Base-by-base conservation (phyloP, 2,113 vertebrate species). In the Oreochromis tanganicae region DNA sequence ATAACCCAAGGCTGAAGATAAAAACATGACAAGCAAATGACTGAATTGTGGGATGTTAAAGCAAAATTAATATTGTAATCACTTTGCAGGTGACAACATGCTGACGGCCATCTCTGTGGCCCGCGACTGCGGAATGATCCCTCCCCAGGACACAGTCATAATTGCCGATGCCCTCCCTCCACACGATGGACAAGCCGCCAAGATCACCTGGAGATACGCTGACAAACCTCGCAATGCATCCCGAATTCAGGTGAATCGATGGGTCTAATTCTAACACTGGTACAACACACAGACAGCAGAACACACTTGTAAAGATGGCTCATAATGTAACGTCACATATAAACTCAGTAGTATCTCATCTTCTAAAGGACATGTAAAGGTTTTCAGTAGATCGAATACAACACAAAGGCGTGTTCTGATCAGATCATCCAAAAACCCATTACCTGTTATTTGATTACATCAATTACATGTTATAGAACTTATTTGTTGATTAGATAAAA, bases 121-220 rank as follows among this genome's bases (percentile, higher is more conserved):
- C 83, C 96, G 99, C 95, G 98, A 99, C 94, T 99, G 98, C 95
- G 97, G 98, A 84, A 99, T 99, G 99, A 99, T 99, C 95, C 98
- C 97, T 89, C 97, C 98, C 90, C 96, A 97, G 85, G 98, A 99
- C 92, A 97, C 96, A 68, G 97, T 99, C 85, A 99, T 99, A 92
- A 97, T 99, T 93, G 98, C 99, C 41, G 98, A 99, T 92, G 98
- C 98, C 71, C 94, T 98, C 87, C 97, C 97, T 89, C 98, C 99
- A 24, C 98, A 97, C 93, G 98, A 99, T 38, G 98, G 98, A 79
- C 98, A 97, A 91, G 94, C 97, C 3, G 99, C 99, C 92, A 97
- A 97, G 90, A 99, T 99, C 93, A 98, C 96, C 88, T 99, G 99
- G 99, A 98, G 97, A 96, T 99, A 99, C 87, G 97, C 98, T 78